Percentiles rank a stretch among this genome's conserved stretches.
Evolutionary conservation across 2,113 vertebrate genomes (phyloP).

Genomic region (human (Homo sapiens)): GRCh38 chr12:123231001-123231500

Average conservation of each 20-base stretch:
- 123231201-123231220: too few relatives aligned
- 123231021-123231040: neutral
- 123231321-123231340: neutral
- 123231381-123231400: neutral
- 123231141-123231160: slow-evolving; percentile 18
- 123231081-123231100: neutral
- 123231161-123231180: too few relatives aligned
- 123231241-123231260: too few relatives aligned
- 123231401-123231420: neutral
- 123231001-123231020: neutral
- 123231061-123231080: neutral
- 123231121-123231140: neutral
- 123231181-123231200: too few relatives aligned
- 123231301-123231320: slow-evolving; percentile 7
- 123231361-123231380: neutral
- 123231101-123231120: neutral
- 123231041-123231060: neutral
- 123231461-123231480: neutral
- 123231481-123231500: neutral
- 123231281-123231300: slow-evolving; percentile 25
- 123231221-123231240: too few relatives aligned
- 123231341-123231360: neutral
- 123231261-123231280: too few relatives aligned
- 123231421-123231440: neutral
- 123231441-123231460: neutral